Percentiles rank a stretch among this genome's conserved stretches.
phyloP scores from a whole-genome alignment of 2,797 vertebrate species.

The Phalloptychus januarius region DNA sequence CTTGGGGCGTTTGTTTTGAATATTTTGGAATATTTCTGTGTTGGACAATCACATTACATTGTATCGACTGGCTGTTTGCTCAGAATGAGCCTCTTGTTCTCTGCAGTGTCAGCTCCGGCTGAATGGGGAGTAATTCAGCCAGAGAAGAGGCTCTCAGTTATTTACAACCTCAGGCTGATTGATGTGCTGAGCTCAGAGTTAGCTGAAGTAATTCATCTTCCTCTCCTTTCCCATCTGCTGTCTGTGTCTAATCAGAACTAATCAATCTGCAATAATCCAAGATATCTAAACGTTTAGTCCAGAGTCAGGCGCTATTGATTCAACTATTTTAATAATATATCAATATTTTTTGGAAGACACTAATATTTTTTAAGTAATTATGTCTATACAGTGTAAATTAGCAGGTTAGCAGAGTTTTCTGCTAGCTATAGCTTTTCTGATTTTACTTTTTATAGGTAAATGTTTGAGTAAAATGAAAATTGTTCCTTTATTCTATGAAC shows the following conservation, averaged over 20 bases:
- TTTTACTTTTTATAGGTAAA: too few species aligned
- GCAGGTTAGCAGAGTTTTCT: too few species aligned
- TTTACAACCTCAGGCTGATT: constrained; percentile 43
- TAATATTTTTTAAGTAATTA: too few species aligned
- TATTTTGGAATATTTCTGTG: background rate
- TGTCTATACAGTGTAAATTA: too few species aligned
- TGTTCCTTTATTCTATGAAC: too few species aligned
- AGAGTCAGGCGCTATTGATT: constrained; percentile 17
- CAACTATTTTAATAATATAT: background rate
- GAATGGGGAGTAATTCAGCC: constrained; percentile 28
- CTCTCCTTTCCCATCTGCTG: constrained; percentile 17
- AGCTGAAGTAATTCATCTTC: constrained; percentile 40
- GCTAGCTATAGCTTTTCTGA: too few species aligned
- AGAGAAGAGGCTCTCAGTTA: constrained; percentile 29
- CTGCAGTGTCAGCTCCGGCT: constrained; percentile 26
- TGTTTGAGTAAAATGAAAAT: too few species aligned
- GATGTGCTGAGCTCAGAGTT: constrained; percentile 28
- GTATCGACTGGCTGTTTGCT: background rate
- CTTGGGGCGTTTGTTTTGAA: constrained; percentile 4
- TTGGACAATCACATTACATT: background rate
- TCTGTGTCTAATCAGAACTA: constrained; percentile 22
- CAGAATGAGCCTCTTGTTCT: constrained; percentile 12
- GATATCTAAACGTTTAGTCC: constrained; percentile 14
- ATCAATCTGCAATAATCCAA: constrained; percentile 34
- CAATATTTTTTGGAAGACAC: background rate